These are phyloP conservation scores for Poecile atricapillus DNA, from an alignment of 2,113 vertebrate genomes.

Conservation along the genomic window DNA sequence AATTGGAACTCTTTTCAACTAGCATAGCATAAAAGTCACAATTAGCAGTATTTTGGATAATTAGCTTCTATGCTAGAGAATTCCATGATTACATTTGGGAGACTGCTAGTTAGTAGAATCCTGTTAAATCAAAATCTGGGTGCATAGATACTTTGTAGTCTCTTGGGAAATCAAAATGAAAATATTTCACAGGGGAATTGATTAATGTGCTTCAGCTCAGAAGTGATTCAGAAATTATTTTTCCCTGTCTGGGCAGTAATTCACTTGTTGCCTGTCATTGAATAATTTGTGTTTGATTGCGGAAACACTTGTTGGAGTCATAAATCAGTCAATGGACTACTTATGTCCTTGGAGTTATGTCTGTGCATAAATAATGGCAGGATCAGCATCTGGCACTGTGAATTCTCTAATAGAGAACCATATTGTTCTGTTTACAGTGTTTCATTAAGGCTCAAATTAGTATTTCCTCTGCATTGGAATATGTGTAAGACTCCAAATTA, in stretches of 20 bases:
- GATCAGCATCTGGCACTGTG: not conserved
- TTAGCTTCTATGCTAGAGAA: not conserved
- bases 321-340: not conserved
- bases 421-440: not conserved
- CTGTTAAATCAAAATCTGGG: not conserved
- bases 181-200: not conserved
- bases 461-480: not conserved
- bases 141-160: not conserved
- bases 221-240: not conserved
- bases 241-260: not conserved
- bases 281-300: not conserved
- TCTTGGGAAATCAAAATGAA: not conserved
- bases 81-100: not conserved
- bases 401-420: not conserved
- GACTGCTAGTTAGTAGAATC: not conserved
- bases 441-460: not conserved
- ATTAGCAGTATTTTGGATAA: not conserved
- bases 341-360: not conserved
- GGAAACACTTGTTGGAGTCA: not conserved
- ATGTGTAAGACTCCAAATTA: not conserved
- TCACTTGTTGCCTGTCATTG: not conserved
- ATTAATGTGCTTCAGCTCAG: not conserved
- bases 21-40: not conserved
- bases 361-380: not conserved
- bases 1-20: not conserved